Evolutionary conservation across 1,140 invertebrate genomes (phyloP).

Genomic region (Lysiphlebus fabarum): DNA sequence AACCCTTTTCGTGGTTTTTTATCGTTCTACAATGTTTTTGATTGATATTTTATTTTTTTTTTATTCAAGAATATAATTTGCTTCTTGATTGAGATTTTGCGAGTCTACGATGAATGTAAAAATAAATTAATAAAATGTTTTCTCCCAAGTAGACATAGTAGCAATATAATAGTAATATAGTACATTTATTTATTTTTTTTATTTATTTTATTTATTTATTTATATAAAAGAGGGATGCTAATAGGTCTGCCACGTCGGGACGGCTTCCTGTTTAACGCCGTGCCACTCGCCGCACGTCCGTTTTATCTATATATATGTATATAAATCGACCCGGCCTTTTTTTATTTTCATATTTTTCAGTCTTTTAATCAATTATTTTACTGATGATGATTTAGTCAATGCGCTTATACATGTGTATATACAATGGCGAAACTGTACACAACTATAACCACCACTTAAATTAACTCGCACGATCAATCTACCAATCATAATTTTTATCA

Average conservation of each 20-base stretch:
- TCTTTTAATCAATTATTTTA: background rate
- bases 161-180: no score
- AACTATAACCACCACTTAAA: constrained; percentile 26
- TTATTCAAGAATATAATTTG: no score
- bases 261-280: constrained; percentile 56
- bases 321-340: background rate
- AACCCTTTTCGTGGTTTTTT: constrained; percentile 25
- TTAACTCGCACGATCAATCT: constrained; percentile 40
- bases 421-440: no score
- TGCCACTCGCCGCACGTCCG: constrained; percentile 53
- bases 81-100: constrained; percentile 1
- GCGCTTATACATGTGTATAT: no score
- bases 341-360: background rate
- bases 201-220: no score
- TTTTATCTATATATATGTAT: constrained; percentile 28
- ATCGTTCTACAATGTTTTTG: constrained; percentile 22
- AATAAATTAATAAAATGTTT: constrained; percentile 35
- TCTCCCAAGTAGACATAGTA: no score
- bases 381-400: background rate
- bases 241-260: constrained; percentile 51
- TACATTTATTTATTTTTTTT: no score
- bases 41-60: background rate
- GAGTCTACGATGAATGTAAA: constrained; percentile 41
- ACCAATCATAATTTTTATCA: constrained; percentile 56
- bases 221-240: constrained; percentile 36